Evolutionary conservation across 2,888 invertebrate species (phyloP).

Genomic region (Hecatera dysodea): DNA sequence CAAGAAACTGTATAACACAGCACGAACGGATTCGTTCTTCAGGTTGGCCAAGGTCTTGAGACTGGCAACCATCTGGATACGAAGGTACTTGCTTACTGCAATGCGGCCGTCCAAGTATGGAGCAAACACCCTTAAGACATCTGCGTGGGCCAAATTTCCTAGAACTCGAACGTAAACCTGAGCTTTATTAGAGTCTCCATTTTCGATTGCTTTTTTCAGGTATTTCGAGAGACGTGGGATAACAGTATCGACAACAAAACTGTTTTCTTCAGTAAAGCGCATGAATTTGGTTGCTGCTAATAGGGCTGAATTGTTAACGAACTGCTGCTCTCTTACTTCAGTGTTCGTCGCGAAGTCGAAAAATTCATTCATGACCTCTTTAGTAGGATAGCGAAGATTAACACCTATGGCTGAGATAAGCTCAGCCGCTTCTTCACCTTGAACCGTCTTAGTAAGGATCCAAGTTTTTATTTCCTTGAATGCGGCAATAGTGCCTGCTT

Average conservation of each 20-base stretch:
- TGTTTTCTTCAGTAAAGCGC: constrained; percentile 90
- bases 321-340: constrained; percentile 86
- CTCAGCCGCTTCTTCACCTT: constrained; percentile 91
- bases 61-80: constrained; percentile 91
- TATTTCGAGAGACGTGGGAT: constrained; percentile 91
- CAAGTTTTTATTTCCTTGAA: constrained; percentile 91
- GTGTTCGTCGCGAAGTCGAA: constrained; percentile 90
- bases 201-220: constrained; percentile 89
- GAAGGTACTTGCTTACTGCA: constrained; percentile 91
- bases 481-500: constrained; percentile 93
- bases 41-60: constrained; percentile 88
- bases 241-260: constrained; percentile 89
- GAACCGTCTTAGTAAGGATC: constrained; percentile 89
- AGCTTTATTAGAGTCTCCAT: constrained; percentile 89
- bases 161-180: constrained; percentile 92
- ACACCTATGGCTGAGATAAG: constrained; percentile 89
- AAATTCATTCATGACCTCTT: constrained; percentile 90
- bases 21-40: constrained; percentile 88
- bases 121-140: constrained; percentile 91
- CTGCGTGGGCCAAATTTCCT: constrained; percentile 92
- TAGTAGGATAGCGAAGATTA: constrained; percentile 91
- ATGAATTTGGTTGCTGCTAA: constrained; percentile 91
- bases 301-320: constrained; percentile 90
- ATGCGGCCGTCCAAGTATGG: constrained; percentile 93
- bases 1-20: constrained; percentile 92